A percentile compares a stretch with the other conserved stretches of the same genome.
Evolutionary conservation across 2,797 vertebrate genomes (phyloP).

Genomic region (Aphelocoma californica): DNA sequence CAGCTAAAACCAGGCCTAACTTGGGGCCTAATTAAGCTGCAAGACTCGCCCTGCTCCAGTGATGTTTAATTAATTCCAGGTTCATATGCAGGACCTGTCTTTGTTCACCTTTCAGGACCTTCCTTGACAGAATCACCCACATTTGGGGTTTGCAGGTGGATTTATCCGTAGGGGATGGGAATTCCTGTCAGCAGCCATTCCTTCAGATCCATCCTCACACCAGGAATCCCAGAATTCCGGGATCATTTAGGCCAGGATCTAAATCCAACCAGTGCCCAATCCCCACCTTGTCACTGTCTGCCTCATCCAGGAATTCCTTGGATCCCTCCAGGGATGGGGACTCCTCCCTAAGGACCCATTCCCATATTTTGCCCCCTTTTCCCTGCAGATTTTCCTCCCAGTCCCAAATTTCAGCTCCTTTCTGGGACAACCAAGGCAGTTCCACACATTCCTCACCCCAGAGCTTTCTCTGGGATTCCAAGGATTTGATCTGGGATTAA

Average conservation of each 20-base stretch:
- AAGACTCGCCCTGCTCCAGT: too few relatives aligned
- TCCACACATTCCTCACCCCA: background rate
- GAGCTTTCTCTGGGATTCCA: background rate
- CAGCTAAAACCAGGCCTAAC: background rate
- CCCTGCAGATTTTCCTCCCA: background rate
- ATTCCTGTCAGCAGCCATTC: rapidly evolving
- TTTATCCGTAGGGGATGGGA: background rate
- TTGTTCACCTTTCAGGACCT: background rate
- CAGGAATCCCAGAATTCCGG: background rate
- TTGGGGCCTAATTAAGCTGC: background rate
- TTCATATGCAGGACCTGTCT: background rate
- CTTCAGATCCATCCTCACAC: background rate
- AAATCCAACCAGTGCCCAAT: background rate
- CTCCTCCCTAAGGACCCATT: background rate
- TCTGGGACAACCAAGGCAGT: background rate
- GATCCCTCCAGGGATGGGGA: background rate
- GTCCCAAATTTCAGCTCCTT: background rate
- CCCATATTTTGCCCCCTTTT: background rate
- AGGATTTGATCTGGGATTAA: background rate
- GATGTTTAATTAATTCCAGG: background rate
- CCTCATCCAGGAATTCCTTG: background rate
- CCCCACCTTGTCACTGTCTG: background rate
- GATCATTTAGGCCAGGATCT: background rate
- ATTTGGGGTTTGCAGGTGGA: background rate
- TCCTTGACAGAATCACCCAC: background rate